A percentile compares a stretch with the other conserved stretches of the same genome.
These are phyloP conservation scores for Polydrusus tereticollis DNA, from an alignment of 2,888 invertebrate species.

Conservation along the genomic window DNA sequence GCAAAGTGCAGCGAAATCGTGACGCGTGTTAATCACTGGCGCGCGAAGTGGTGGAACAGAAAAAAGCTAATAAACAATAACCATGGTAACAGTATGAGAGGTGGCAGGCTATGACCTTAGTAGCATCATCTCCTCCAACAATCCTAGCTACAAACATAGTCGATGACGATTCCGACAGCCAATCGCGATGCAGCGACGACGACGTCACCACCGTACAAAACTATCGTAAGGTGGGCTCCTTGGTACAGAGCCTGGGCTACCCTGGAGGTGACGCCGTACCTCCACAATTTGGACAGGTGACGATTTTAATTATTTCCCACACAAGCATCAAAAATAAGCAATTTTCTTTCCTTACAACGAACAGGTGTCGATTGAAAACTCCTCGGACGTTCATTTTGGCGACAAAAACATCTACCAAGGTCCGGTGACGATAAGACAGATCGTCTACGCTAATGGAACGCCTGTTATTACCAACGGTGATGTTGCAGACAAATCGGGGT, in stretches of 20 bases:
- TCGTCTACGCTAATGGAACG: conserved; percentile 68
- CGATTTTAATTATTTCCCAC: too few species aligned
- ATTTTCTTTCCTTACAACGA: too few species aligned
- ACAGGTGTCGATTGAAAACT: conserved; percentile 77
- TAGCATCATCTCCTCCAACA: neutral
- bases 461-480: neutral
- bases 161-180: neutral
- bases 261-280: neutral
- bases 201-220: neutral
- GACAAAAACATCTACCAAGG: conserved; percentile 83
- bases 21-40: neutral
- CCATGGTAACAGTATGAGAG: neutral
- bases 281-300: conserved; percentile 65
- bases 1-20: neutral
- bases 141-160: neutral
- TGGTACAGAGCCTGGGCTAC: conserved; percentile 27
- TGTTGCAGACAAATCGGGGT: neutral
- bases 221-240: neutral
- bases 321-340: too few species aligned
- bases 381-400: conserved; percentile 81
- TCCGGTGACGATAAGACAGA: conserved; percentile 82
- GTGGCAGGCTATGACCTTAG: conserved; percentile 28
- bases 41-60: neutral
- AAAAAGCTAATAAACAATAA: too few species aligned
- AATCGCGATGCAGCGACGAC: conserved; percentile 1